phyloP scores from a whole-genome alignment of 1,140 invertebrate genomes.

The Pemphigus obesinymphae region DNA sequence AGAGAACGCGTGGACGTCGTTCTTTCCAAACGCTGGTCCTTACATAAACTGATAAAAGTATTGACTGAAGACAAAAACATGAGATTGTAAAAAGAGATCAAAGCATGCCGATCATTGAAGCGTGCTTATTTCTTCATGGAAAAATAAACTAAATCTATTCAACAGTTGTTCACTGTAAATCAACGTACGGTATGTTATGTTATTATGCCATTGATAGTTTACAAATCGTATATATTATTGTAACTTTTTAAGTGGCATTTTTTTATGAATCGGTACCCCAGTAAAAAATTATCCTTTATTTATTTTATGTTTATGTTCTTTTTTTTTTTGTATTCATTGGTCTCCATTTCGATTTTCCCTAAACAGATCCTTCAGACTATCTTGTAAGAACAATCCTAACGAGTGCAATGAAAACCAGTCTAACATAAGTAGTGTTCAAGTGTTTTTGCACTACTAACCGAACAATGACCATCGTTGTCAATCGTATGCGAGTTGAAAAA shows the following conservation, averaged over 20 bases:
- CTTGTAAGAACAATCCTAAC: not conserved
- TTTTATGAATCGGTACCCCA: not conserved
- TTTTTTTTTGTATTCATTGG: not conserved
- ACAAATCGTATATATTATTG: not conserved
- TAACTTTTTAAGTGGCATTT: constrained; percentile 18
- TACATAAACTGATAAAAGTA: no score
- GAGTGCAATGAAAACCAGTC: not conserved
- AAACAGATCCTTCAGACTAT: constrained; percentile 6
- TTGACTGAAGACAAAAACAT: no score
- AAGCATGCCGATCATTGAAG: no score
- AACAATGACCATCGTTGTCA: constrained; percentile 18
- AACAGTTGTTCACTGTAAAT: no score
- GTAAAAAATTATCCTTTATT: not conserved
- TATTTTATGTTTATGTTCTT: not conserved
- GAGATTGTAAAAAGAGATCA: no score
- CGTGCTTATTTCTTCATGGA: no score
- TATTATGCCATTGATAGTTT: not conserved
- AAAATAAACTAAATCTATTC: no score
- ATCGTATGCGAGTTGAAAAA: not conserved
- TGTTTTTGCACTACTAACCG: constrained; percentile 38
- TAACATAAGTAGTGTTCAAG: not conserved
- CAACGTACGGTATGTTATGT: not conserved
- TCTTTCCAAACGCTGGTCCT: no score
- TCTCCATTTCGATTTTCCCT: not conserved
- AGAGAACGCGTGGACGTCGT: no score